These are phyloP conservation scores for Matsumurasca onukii DNA, from an alignment of 1,140 invertebrate genomes.

Conservation along the genomic window DNA sequence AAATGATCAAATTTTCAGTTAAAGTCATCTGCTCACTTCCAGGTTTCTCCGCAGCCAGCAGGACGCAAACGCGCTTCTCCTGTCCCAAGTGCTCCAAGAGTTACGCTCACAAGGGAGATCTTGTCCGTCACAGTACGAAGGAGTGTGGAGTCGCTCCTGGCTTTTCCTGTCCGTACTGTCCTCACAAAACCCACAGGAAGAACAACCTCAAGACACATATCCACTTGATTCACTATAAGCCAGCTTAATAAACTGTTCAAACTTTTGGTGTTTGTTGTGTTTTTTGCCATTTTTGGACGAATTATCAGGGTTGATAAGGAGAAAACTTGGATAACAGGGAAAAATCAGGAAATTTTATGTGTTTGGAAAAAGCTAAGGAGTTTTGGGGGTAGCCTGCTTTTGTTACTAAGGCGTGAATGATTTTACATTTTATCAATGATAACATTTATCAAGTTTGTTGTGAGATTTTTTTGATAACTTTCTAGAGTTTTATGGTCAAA, in stretches of 20 bases:
- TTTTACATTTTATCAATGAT: too few species aligned
- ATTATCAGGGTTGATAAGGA: too few species aligned
- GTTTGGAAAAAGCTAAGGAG: too few species aligned
- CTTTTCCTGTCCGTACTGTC: slow-evolving; percentile 45
- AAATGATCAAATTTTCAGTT: too few species aligned
- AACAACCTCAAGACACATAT: slow-evolving; percentile 39
- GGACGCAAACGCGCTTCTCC: background rate
- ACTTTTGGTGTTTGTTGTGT: background rate
- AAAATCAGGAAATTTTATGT: too few species aligned
- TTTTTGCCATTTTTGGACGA: background rate
- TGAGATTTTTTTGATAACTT: too few species aligned
- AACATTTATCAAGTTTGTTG: too few species aligned
- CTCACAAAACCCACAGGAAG: slow-evolving; percentile 42
- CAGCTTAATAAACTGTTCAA: background rate
- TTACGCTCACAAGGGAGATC: slow-evolving; percentile 44
- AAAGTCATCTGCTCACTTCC: too few species aligned
- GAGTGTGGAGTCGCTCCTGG: slow-evolving; percentile 46
- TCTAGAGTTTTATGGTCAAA: too few species aligned
- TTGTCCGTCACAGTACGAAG: slow-evolving; percentile 45
- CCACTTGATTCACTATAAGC: slow-evolving; percentile 30
- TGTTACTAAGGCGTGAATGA: too few species aligned
- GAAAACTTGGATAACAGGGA: too few species aligned
- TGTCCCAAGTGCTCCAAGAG: slow-evolving; percentile 16
- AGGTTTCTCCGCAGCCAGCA: background rate
- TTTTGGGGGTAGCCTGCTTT: too few species aligned